Base-by-base conservation (phyloP, 1,140 invertebrate species). In the Orius laevigatus region DNA sequence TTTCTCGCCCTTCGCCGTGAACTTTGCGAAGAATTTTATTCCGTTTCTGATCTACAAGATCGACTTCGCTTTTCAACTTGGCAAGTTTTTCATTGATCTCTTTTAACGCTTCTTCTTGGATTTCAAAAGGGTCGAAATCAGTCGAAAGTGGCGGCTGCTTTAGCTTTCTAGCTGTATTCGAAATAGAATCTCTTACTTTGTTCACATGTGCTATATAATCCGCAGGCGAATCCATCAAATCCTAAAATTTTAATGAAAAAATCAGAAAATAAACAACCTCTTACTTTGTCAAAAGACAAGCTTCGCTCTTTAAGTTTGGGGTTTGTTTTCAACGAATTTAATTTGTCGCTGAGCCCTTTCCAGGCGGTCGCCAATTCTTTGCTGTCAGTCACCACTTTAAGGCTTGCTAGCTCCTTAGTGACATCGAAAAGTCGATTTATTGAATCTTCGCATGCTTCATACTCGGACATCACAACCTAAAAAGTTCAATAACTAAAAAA, bases 61-160 rank as follows among this genome's bases (percentile, higher is more conserved):
- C 51, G 11, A 53, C 46, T 46, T 53, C 51, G 12, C 16, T 20
- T 42, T 53, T 53, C 9, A 53, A 15, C n/a, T 25, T 25, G 25
- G 25, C 25, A 25, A 25, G 25, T 38, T 38, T 38, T 4, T 38
- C 36, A 10, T 38, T 38, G n/a, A 10, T 32, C 36, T 49, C 51
- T 38, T 49, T 53, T 5, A 53, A 16, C 31, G 51, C 51, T 39
- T 49, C 48, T 46, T 53, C 51, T 31, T 53, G 51, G n/a, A 34
- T 11, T 10, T 45, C 41, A 25, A 53, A 53, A 19, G 51, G 51
- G 46, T 53, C 51, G 46, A 53, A 53, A 40, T 53, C 51, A n/a
- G 51, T 53, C 11, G 48, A 49, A n/a, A 53, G 31, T 9, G 51
- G 51, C 6, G 51, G 48, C 33, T 53, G 51, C 18, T 53, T 53